Evolutionary conservation across 2,888 invertebrate species (phyloP).

Genomic region (Sphaerophoria taeniata): DNA sequence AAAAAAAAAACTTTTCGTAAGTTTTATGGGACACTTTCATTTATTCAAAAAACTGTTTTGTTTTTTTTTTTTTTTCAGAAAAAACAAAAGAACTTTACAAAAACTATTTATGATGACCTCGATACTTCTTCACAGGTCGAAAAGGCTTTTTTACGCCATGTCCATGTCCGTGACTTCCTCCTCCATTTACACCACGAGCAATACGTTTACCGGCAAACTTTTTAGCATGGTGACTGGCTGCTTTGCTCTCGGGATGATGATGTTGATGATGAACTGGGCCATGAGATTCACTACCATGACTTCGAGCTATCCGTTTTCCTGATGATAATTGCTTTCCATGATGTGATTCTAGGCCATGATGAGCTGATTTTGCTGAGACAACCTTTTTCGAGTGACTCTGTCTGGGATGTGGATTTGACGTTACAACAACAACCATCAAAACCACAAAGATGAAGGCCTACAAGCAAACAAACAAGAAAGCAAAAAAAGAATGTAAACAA

Average conservation of each 20-base stretch:
- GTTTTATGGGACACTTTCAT: conserved; percentile 3
- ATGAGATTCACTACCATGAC: conserved; percentile 46
- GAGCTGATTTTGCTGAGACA: conserved; percentile 28
- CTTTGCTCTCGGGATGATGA: conserved; percentile 46
- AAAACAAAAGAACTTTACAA: conserved; percentile 20
- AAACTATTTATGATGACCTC: conserved; percentile 61
- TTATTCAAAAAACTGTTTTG: conserved; percentile 33
- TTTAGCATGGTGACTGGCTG: conserved; percentile 39
- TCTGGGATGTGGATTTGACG: conserved; percentile 54
- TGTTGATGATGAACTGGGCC: conserved; percentile 58
- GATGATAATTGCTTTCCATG: conserved; percentile 25
- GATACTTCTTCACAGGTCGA: conserved; percentile 50
- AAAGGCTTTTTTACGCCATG: conserved; percentile 35
- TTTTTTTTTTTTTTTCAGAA: conserved; percentile 23
- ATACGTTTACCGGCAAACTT: conserved; percentile 28
- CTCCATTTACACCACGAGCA: conserved; percentile 19
- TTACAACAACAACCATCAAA: conserved; percentile 48
- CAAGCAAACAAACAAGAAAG: neutral
- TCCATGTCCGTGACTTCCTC: conserved; percentile 2
- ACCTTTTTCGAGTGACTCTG: conserved; percentile 51
- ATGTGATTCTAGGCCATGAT: conserved; percentile 40
- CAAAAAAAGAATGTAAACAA: neutral
- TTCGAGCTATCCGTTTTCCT: conserved; percentile 50
- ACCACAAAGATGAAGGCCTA: conserved; percentile 67
- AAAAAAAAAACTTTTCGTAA: conserved; percentile 29